Evolutionary conservation across 2,888 invertebrate species (phyloP).

Genomic region (Omphaloscelis lunosa): DNA sequence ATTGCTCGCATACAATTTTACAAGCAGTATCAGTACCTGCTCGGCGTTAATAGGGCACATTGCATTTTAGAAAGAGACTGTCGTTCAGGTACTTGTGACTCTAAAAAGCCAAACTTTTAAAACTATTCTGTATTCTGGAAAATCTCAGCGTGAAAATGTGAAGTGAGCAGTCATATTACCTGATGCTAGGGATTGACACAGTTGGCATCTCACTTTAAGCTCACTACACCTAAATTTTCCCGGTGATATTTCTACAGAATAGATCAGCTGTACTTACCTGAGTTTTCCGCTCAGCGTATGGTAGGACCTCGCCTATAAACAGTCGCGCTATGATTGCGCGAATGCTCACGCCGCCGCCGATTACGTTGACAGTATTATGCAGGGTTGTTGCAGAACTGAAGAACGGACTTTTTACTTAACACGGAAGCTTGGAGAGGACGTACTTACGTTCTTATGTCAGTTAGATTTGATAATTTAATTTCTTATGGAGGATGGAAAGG

Average conservation of each 20-base stretch:
- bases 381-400: slow-evolving; percentile 21
- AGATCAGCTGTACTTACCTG: background rate
- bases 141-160: too few relatives aligned
- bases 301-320: slow-evolving; percentile 29
- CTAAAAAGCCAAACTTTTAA: too few relatives aligned
- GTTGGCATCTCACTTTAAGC: background rate
- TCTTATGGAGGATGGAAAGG: background rate
- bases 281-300: slow-evolving; percentile 20
- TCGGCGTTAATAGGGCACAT: too few relatives aligned
- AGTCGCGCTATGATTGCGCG: slow-evolving; percentile 48
- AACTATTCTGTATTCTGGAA: too few relatives aligned
- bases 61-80: too few relatives aligned
- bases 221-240: background rate
- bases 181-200: background rate
- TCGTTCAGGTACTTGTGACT: too few relatives aligned
- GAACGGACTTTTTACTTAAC: slow-evolving; percentile 35
- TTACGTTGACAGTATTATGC: slow-evolving; percentile 46
- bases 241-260: background rate
- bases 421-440: slow-evolving; percentile 22
- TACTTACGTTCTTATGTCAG: slow-evolving; percentile 11
- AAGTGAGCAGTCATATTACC: background rate
- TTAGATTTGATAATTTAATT: background rate
- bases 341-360: slow-evolving; percentile 47
- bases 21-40: too few relatives aligned
- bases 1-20: background rate